Percentiles rank a stretch among this genome's conserved stretches.
Conservation (phyloP, 2,797 vertebrate species). For the Sylvia borin region DNA sequence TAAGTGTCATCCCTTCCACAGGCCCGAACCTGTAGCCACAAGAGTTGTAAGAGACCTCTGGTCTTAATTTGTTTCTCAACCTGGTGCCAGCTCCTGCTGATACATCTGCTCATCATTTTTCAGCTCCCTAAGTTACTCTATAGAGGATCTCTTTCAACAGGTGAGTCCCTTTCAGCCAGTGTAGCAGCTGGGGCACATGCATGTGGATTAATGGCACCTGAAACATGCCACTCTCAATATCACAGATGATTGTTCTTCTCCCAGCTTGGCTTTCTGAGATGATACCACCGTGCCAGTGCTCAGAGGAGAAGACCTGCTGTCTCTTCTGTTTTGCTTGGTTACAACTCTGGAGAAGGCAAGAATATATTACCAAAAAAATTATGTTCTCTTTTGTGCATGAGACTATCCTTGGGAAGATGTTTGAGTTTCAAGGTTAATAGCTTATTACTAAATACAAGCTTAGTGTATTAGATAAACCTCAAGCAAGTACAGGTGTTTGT, state of each 20-base stretch:
- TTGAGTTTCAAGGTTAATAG: slow-evolving; percentile 41
- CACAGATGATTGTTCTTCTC: slow-evolving; percentile 56
- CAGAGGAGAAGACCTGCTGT: slow-evolving; percentile 62
- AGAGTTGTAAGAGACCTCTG: neutral
- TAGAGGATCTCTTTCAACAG: slow-evolving; percentile 40
- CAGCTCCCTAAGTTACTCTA: neutral
- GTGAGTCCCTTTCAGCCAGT: slow-evolving; percentile 44
- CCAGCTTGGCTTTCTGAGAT: slow-evolving; percentile 53
- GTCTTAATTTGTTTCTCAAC: slow-evolving; percentile 50
- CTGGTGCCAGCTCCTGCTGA: slow-evolving; percentile 40
- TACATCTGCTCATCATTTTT: slow-evolving; percentile 43
- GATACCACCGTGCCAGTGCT: neutral
- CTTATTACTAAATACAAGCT: neutral
- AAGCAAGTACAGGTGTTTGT: neutral
- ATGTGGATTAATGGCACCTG: slow-evolving; percentile 45
- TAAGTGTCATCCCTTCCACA: neutral
- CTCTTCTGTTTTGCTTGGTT: slow-evolving; percentile 57
- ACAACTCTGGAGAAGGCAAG: neutral
- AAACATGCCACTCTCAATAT: slow-evolving; percentile 30
- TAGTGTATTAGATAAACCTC: neutral
- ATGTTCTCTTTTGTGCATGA: slow-evolving; percentile 24
- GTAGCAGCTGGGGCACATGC: slow-evolving; percentile 40
- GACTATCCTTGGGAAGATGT: neutral
- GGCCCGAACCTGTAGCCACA: neutral
- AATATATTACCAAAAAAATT: slow-evolving; percentile 3